Percentiles rank a stretch among this genome's conserved stretches.
phyloP scores from a whole-genome alignment of 1,140 invertebrate genomes.

The Eciton burchellii region DNA sequence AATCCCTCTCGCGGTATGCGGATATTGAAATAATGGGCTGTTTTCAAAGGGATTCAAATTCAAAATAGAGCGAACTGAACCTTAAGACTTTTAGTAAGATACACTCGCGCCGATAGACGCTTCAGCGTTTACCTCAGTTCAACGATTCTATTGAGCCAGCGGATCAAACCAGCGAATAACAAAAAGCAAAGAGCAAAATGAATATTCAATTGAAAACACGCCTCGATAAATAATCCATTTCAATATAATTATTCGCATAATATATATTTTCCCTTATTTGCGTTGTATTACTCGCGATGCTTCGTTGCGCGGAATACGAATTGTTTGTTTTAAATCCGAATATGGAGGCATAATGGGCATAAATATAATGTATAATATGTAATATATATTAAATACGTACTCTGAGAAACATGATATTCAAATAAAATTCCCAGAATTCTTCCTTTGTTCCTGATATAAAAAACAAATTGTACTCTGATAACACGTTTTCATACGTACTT shows the following conservation, averaged over 20 bases:
- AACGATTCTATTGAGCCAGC: no score
- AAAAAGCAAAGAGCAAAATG: background rate
- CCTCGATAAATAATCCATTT: background rate
- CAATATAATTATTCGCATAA: background rate
- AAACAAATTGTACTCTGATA: constrained; percentile 12
- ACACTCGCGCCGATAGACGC: no score
- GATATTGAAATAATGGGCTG: constrained; percentile 10
- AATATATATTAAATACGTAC: background rate
- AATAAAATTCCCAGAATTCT: constrained; percentile 25
- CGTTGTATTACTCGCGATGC: constrained; percentile 18
- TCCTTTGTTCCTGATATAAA: background rate
- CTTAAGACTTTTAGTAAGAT: background rate
- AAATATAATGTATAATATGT: no score
- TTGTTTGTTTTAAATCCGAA: constrained; percentile 17
- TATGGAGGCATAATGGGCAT: background rate
- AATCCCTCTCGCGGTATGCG: background rate
- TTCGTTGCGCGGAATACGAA: constrained; percentile 2
- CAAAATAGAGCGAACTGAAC: background rate
- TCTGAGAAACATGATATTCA: constrained; percentile 18
- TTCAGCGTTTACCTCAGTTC: no score
- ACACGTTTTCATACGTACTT: constrained; percentile 3
- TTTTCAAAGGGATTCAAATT: background rate
- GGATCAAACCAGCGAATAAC: no score
- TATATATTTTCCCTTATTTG: constrained; percentile 6
- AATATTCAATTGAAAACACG: background rate